Evolutionary conservation across 1,140 invertebrate genomes (phyloP), one percentile per base, ranked within the genome.

Genomic region (Hydropsyche tenuis): DNA sequence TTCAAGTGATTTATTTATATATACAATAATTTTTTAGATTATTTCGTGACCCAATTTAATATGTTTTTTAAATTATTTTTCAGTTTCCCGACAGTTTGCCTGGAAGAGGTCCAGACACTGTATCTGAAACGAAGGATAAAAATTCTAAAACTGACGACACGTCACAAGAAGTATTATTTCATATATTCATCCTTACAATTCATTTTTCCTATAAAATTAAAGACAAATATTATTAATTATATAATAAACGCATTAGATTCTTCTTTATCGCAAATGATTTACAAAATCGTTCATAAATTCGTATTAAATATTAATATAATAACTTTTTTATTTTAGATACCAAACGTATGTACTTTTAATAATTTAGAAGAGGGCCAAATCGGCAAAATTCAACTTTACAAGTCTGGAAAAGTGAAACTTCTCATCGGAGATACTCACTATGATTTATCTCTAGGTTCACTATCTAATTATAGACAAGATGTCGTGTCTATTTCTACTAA

Each of bases 361-460:
- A 80, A 84, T 68, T 71, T 89, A 73, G 85, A 87, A 73, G 88
- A 89, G 64, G 88, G 88, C 0, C 83, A 83, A 69, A 86, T 89
- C 53, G 88, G 88, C 3, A 88, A 86, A 78, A 79, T 89, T 60
- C 78, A 85, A 43, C 79, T 88, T 0, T 85, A 86, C 75, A 83
- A 83, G 16, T 89, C 88, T 0, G 88, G 88, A 0, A 84, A 85
- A 46, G 82, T 87, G 42, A 86, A 85, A 63, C 78, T 89, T 7
- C 69, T 81, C 1, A 79, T 89, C 0, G 88, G 88, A 0, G 84
- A 87, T 46, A 85, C 85, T 0, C 77, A 80, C 1, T 88, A 88
- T 75, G 87, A 88, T 79, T 82, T 89, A 75, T 78, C 81, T 27
- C 75, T 81, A 74, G 84, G 83, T 4, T 79, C 82, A 4, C 80